Evolutionary conservation across 2,113 vertebrate genomes (phyloP), one percentile per base, ranked within the genome.

Genomic region (Cathartes aura): DNA sequence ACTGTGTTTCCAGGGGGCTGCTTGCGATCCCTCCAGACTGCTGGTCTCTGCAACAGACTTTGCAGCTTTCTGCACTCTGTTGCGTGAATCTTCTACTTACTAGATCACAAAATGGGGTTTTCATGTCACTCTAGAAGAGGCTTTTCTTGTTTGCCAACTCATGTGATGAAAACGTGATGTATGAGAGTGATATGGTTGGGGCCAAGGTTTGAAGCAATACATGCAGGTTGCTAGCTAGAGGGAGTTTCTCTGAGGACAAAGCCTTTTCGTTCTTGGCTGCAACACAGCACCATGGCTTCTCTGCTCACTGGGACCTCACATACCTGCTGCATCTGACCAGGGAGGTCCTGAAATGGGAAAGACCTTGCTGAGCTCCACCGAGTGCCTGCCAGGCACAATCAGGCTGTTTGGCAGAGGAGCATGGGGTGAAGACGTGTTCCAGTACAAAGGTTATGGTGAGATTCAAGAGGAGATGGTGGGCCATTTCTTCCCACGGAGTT

Each of bases 11-110:
- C 17, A 32, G 16, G 23, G 19, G 11, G 23, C 10, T 67, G 17
- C 11, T 59, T 2, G 1, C 27, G 26, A 60, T 68, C 55, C 15
- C 19, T n/a, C 30, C 30, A 32, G 30, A 55, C 14, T 1, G 1
- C 23, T 68, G n/a, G 14, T n/a, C 42, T 48, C 40, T 36, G 47
- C 20, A 32, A 62, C 13, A 36, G 45, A 36, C 45, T 48, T 59
- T 6, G 14, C 9, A 14, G 26, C 11, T 73, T 64, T 91, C 67
- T 52, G 21, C 19, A 15, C 38, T 67, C 34, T 30, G 11, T 68
- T 55, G 11, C 1, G 2, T 30, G 40, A 55, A 62, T 62, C 48
- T 48, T 59, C 45, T 60, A 45, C 22, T 23, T n/a, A 11, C 55
- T 62, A 29, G 12, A 53, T 40, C 40, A 21, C 21, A 17, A 11